These are phyloP conservation scores for Neogale vison DNA, from an alignment of 2,113 vertebrate genomes.

Conservation along the genomic window DNA sequence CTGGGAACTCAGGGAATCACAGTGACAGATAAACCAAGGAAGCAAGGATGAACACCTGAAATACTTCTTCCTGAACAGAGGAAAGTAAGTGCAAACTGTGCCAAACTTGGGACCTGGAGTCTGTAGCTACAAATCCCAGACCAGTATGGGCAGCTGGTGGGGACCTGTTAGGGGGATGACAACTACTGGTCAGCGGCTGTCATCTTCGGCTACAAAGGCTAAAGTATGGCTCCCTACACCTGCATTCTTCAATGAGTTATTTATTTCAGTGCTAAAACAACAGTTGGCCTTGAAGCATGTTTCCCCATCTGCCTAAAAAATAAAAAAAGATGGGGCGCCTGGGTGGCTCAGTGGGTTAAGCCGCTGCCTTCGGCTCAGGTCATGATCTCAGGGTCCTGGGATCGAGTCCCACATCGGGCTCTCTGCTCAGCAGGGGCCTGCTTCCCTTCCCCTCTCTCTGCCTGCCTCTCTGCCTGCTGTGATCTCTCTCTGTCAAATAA, in stretches of 20 bases:
- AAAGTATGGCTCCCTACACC: not conserved
- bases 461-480: too few relatives aligned
- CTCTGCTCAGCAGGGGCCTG: too few relatives aligned
- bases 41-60: not conserved
- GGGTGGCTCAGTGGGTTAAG: too few relatives aligned
- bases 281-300: not conserved
- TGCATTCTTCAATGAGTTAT: not conserved
- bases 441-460: too few relatives aligned
- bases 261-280: conserved; percentile 24
- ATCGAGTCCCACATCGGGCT: too few relatives aligned
- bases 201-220: conserved; percentile 40
- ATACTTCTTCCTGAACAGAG: conserved; percentile 21
- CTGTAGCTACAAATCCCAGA: not conserved
- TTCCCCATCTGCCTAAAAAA: conserved; percentile 49
- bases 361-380: too few relatives aligned
- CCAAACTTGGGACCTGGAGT: not conserved
- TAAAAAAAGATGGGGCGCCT: conserved; percentile 43
- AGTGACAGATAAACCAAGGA: not conserved
- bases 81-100: not conserved
- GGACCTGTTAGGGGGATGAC: not conserved
- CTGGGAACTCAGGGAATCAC: conserved; percentile 12
- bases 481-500: too few relatives aligned
- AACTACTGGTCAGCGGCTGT: not conserved
- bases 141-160: not conserved
- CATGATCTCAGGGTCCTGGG: too few relatives aligned